A percentile compares a stretch with the other conserved stretches of the same genome.
Evolutionary conservation across 2,113 vertebrate species (phyloP).

Genomic region (Muscicapa adusta): DNA sequence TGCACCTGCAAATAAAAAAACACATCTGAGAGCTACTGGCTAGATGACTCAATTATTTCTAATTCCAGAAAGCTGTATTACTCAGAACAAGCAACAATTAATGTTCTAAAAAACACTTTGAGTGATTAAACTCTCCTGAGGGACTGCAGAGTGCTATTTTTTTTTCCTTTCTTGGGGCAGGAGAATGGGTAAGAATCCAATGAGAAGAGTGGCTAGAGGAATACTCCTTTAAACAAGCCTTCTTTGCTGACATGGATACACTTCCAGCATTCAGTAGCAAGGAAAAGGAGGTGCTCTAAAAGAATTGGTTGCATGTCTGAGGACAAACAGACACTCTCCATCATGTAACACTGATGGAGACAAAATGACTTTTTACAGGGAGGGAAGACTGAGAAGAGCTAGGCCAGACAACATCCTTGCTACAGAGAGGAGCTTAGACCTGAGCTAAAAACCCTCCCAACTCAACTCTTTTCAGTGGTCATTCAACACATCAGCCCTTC

Average conservation of each 20-base stretch:
- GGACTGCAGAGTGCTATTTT: neutral
- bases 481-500: neutral
- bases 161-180: neutral
- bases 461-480: neutral
- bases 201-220: neutral
- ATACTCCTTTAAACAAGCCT: neutral
- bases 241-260: neutral
- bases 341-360: neutral
- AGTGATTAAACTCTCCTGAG: neutral
- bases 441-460: neutral
- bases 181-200: neutral
- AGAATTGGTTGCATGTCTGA: neutral
- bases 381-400: neutral
- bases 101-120: neutral
- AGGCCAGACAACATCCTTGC: neutral
- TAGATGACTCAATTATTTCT: conserved; percentile 7
- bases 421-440: neutral
- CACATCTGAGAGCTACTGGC: neutral
- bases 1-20: conserved; percentile 81
- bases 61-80: neutral
- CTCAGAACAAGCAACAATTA: neutral
- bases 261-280: neutral
- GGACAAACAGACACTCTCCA: neutral
- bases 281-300: neutral
- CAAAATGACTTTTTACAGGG: neutral